phyloP scores from a whole-genome alignment of 2,113 vertebrate genomes.

The Gallinago media region DNA sequence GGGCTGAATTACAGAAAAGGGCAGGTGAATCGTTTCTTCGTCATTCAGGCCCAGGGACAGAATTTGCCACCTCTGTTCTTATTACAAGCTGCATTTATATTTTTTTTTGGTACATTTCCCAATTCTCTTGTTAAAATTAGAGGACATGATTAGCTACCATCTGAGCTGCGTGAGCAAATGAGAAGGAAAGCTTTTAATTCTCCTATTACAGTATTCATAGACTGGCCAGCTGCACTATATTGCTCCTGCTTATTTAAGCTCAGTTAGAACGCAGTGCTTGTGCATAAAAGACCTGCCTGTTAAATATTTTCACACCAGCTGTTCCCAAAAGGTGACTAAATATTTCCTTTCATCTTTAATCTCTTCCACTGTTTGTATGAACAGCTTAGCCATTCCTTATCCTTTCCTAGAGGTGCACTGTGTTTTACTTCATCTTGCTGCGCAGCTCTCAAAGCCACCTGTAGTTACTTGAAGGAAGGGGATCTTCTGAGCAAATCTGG shows the following conservation, averaged over 20 bases:
- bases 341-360: slow-evolving; percentile 70
- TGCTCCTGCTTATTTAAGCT: slow-evolving; percentile 23
- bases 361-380: slow-evolving; percentile 25
- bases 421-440: not conserved
- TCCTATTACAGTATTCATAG: not conserved
- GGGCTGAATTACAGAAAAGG: not conserved
- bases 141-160: slow-evolving; percentile 52
- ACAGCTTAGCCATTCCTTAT: slow-evolving; percentile 10
- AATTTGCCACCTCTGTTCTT: slow-evolving; percentile 11
- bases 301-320: slow-evolving; percentile 63
- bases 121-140: slow-evolving; percentile 47
- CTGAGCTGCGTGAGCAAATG: slow-evolving; percentile 13
- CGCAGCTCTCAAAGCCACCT: not conserved
- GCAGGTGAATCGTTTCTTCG: not conserved
- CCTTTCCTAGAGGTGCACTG: not conserved
- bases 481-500: not conserved
- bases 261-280: not conserved
- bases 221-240: slow-evolving; percentile 12
- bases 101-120: slow-evolving; percentile 60
- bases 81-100: not conserved
- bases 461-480: not conserved
- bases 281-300: slow-evolving; percentile 10
- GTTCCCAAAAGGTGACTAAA: slow-evolving; percentile 67
- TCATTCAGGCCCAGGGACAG: not conserved
- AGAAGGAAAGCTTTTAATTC: slow-evolving; percentile 50